Evolutionary conservation across 2,888 invertebrate species (phyloP).

Genomic region (Sesia apiformis): DNA sequence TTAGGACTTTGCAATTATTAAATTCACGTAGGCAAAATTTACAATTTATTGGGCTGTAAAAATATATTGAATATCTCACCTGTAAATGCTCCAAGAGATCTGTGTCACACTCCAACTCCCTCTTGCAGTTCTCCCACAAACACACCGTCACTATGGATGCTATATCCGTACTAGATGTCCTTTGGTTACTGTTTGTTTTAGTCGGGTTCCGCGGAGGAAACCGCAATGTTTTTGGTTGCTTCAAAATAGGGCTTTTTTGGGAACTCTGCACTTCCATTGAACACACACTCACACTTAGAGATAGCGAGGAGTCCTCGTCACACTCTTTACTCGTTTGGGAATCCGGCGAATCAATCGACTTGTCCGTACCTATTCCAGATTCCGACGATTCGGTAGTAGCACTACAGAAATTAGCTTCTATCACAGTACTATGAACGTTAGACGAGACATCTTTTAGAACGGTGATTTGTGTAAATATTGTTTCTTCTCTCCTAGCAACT

Average conservation of each 20-base stretch:
- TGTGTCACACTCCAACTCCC: conserved; percentile 84
- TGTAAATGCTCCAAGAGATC: conserved; percentile 91
- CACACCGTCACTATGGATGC: conserved; percentile 76
- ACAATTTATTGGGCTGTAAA: no score
- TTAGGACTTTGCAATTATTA: no score
- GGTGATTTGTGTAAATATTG: conserved; percentile 63
- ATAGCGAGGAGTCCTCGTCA: conserved; percentile 63
- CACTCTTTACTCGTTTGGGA: conserved; percentile 65
- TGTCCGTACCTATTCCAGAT: conserved; percentile 65
- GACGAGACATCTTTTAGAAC: conserved; percentile 64
- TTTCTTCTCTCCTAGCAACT: conserved; percentile 55
- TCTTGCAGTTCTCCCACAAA: conserved; percentile 88
- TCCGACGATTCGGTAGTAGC: conserved; percentile 59
- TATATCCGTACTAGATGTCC: conserved; percentile 57
- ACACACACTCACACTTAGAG: conserved; percentile 58
- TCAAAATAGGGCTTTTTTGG: conserved; percentile 84
- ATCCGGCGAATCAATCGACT: conserved; percentile 64
- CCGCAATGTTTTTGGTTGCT: conserved; percentile 86
- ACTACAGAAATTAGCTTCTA: conserved; percentile 60
- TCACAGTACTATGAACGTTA: conserved; percentile 55
- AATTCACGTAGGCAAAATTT: no score
- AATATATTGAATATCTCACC: conserved; percentile 53
- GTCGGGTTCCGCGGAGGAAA: conserved; percentile 78
- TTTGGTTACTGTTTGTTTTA: conserved; percentile 41
- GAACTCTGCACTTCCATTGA: conserved; percentile 46